Conservation (phyloP, 1,140 invertebrate genomes). For the Drosophila repletoides region DNA sequence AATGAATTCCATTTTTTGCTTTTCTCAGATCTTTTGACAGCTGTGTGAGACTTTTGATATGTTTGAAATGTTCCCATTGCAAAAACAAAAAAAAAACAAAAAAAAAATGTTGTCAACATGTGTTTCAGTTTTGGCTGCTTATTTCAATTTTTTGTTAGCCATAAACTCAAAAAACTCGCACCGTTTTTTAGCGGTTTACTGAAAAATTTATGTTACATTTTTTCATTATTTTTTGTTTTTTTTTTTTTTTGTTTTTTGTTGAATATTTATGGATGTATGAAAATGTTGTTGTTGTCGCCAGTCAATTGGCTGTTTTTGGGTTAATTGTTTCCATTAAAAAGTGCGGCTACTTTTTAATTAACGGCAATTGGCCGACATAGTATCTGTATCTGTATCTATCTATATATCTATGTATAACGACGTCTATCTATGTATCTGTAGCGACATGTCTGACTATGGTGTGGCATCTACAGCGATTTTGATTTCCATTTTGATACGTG, state of each 20-base stretch:
- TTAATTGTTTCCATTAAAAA: constrained; percentile 82
- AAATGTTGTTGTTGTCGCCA: constrained; percentile 48
- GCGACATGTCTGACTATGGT: constrained; percentile 1
- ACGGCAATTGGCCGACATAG: constrained; percentile 64
- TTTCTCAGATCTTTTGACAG: constrained; percentile 19
- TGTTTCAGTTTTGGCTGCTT: constrained; percentile 43
- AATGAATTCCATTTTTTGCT: constrained; percentile 10
- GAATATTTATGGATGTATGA: constrained; percentile 56
- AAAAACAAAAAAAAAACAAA: constrained; percentile 40
- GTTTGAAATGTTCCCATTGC: constrained; percentile 27
- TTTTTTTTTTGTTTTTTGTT: constrained; percentile 20
- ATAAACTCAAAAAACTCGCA: constrained; percentile 16
- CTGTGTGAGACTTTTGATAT: constrained; percentile 43
- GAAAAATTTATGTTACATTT: constrained; percentile 51
- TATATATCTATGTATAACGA: constrained; percentile 6
- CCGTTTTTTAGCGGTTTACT: neutral
- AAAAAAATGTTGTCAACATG: constrained; percentile 64
- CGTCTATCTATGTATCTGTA: constrained; percentile 5
- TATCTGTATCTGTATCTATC: constrained; percentile 22
- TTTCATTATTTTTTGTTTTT: constrained; percentile 18
- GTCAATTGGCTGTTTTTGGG: constrained; percentile 75
- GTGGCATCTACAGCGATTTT: constrained; percentile 45
- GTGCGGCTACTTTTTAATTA: constrained; percentile 80
- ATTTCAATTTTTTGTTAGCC: constrained; percentile 33
- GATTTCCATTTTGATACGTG: constrained; percentile 76